Conservation (phyloP, 2,797 vertebrate species). For the Phyllotis vaccarum region DNA sequence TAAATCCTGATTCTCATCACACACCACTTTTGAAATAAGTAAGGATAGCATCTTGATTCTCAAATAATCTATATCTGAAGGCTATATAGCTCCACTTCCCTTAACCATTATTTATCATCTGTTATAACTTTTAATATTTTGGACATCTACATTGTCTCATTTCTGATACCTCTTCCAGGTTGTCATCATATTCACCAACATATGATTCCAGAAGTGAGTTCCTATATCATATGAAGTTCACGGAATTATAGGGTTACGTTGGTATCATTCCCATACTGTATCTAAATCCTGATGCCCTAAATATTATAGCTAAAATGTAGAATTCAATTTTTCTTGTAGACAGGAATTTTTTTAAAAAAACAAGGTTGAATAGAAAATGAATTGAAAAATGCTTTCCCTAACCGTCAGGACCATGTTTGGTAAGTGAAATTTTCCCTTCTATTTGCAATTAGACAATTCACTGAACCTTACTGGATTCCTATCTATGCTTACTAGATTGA, state of each 20-base stretch:
- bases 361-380: not conserved
- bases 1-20: not conserved
- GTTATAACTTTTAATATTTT: slow-evolving; percentile 4
- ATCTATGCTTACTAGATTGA: not conserved
- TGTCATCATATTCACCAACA: not conserved
- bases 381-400: not conserved
- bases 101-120: not conserved
- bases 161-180: not conserved
- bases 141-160: not conserved
- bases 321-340: not conserved
- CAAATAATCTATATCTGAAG: not conserved
- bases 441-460: not conserved
- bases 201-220: not conserved
- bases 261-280: not conserved
- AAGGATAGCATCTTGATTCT: not conserved
- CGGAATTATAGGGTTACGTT: not conserved
- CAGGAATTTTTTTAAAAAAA: not conserved
- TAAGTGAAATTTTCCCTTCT: not conserved
- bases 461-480: not conserved
- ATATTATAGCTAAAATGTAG: not conserved
- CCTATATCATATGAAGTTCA: not conserved
- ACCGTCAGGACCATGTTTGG: not conserved
- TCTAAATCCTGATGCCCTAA: not conserved
- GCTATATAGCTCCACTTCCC: not conserved
- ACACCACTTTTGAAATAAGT: not conserved